Evolutionary conservation across 2,888 invertebrate genomes (phyloP).

Genomic region (Archaeoteleia sp.): DNA sequence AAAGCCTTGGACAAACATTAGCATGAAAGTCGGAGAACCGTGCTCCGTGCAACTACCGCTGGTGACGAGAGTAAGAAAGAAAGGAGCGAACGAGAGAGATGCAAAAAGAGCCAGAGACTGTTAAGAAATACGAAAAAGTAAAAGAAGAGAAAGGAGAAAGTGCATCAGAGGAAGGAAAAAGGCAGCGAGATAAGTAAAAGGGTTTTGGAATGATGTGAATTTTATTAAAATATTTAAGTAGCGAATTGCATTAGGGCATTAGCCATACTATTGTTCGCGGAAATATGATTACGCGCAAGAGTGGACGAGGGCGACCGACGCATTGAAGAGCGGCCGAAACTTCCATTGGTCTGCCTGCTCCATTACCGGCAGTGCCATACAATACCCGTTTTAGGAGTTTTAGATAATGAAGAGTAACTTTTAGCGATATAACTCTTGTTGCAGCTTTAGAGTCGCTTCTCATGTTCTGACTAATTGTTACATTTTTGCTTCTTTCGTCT

Average conservation of each 20-base stretch:
- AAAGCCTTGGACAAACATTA: constrained; percentile 57
- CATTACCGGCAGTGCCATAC: constrained; percentile 21
- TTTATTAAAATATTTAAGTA: constrained; percentile 70
- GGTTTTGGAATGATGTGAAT: constrained; percentile 57
- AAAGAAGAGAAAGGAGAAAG: constrained; percentile 32
- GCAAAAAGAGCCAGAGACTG: constrained; percentile 15
- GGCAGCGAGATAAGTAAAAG: constrained; percentile 55
- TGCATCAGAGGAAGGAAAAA: constrained; percentile 19
- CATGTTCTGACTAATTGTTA: too few species aligned
- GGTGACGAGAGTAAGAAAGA: constrained; percentile 15
- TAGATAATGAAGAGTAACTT: constrained; percentile 21
- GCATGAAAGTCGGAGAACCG: constrained; percentile 57
- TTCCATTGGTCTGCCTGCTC: constrained; percentile 30
- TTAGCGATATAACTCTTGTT: constrained; percentile 11
- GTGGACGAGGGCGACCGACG: constrained; percentile 11
- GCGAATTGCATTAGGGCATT: constrained; percentile 68
- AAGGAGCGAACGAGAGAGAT: too few species aligned
- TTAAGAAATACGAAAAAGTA: constrained; percentile 21
- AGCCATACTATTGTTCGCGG: constrained; percentile 64
- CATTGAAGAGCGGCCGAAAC: constrained; percentile 8
- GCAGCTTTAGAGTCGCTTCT: too few species aligned
- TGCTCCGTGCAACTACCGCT: constrained; percentile 11
- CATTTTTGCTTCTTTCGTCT: too few species aligned
- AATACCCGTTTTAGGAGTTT: constrained; percentile 14
- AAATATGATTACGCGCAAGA: constrained; percentile 62